phyloP scores from a whole-genome alignment of 2,797 vertebrate genomes.

The Thunnus albacares region DNA sequence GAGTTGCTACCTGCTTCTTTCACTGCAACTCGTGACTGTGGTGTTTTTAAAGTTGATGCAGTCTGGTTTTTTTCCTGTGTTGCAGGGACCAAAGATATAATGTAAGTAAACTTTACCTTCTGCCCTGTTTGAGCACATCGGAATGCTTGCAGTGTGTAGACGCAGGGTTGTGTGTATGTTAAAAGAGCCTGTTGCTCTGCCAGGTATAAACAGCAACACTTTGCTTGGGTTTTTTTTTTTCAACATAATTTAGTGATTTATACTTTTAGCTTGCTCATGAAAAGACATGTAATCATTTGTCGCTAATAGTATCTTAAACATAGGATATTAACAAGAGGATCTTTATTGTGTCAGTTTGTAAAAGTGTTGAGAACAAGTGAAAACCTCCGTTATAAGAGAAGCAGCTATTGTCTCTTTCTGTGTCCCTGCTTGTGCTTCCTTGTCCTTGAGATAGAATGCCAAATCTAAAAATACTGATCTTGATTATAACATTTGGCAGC shows the following conservation, averaged over 20 bases:
- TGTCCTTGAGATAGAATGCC: constrained; percentile 48
- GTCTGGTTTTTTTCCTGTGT: constrained; percentile 1
- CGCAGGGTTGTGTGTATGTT: constrained; percentile 14
- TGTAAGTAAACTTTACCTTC: constrained; percentile 68
- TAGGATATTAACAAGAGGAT: neutral
- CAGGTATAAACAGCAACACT: neutral
- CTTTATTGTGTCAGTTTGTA: neutral
- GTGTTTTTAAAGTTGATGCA: neutral
- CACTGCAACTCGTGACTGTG: neutral
- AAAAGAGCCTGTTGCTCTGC: constrained; percentile 4
- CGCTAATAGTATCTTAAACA: neutral
- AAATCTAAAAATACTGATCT: constrained; percentile 75
- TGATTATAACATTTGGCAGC: constrained; percentile 69
- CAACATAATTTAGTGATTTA: neutral
- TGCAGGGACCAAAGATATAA: constrained; percentile 10
- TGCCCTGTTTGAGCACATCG: constrained; percentile 31
- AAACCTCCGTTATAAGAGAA: neutral
- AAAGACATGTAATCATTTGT: neutral
- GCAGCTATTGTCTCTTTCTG: constrained; percentile 32
- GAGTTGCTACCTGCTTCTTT: constrained; percentile 16
- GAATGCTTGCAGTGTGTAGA: constrained; percentile 31
- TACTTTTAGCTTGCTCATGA: neutral
- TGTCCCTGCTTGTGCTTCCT: constrained; percentile 29
- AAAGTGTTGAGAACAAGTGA: neutral
- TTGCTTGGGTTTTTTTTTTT: neutral